Conservation (phyloP, 2,888 invertebrate species). For the Oxytorus armatus region DNA sequence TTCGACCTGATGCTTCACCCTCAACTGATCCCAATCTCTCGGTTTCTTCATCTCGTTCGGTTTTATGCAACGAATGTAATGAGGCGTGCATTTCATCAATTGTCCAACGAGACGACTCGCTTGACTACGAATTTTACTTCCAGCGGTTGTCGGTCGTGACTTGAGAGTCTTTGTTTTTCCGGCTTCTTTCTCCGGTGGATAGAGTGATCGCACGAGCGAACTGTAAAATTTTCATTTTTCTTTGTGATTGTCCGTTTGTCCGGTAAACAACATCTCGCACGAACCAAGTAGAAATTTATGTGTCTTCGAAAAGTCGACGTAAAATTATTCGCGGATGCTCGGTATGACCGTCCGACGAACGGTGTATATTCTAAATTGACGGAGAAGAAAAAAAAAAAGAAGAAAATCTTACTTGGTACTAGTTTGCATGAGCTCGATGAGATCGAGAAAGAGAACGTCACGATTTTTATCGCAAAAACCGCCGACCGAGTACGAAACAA, state of each 20-base stretch:
- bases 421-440: conserved; percentile 88
- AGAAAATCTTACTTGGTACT: conserved; percentile 85
- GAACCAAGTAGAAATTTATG: no score
- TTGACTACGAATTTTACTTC: conserved; percentile 88
- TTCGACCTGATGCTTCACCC: conserved; percentile 88
- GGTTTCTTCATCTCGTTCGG: conserved; percentile 89
- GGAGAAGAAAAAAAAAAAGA: not conserved
- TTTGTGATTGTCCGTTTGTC: no score
- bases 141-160: conserved; percentile 88
- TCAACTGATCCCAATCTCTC: conserved; percentile 88
- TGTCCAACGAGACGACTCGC: conserved; percentile 88
- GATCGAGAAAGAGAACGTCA: conserved; percentile 88
- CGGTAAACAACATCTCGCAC: no score
- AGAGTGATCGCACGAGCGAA: conserved; percentile 86
- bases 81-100: conserved; percentile 88
- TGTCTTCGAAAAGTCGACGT: not conserved
- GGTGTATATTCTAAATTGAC: no score
- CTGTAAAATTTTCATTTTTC: conserved; percentile 80
- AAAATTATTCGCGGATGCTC: no score
- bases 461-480: conserved; percentile 90
- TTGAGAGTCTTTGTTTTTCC: conserved; percentile 82
- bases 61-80: conserved; percentile 90
- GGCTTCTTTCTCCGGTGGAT: conserved; percentile 86
- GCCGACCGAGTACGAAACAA: conserved; percentile 87
- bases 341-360: no score